These are phyloP conservation scores for Nephrotoma appendiculata DNA, from an alignment of 2,888 invertebrate species.

Conservation along the genomic window DNA sequence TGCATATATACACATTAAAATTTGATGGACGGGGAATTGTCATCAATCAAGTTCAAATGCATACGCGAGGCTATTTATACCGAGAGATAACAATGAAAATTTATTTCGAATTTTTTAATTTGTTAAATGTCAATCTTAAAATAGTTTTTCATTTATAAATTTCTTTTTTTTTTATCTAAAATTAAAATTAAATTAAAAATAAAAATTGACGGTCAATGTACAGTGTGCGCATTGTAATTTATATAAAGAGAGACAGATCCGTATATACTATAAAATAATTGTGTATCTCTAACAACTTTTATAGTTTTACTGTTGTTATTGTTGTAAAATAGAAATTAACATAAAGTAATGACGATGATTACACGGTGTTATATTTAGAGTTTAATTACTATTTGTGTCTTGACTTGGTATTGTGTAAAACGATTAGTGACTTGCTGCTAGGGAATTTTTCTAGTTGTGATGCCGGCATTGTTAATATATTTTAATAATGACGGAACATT, in stretches of 20 bases:
- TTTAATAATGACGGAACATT: background rate
- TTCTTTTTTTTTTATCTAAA: background rate
- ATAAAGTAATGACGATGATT: background rate
- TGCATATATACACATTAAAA: background rate
- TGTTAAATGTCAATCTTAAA: background rate
- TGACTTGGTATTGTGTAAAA: background rate
- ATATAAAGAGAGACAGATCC: background rate
- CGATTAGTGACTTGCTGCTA: background rate
- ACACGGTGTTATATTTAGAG: background rate
- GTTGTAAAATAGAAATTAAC: background rate
- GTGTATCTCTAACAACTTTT: background rate
- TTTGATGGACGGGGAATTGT: background rate
- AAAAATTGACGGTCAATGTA: background rate
- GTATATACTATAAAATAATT: background rate
- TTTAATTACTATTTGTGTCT: background rate
- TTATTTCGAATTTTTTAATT: background rate
- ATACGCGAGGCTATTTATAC: background rate
- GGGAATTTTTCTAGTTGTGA: background rate
- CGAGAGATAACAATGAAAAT: background rate
- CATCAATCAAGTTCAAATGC: background rate
- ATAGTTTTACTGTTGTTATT: background rate
- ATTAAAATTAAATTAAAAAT: background rate
- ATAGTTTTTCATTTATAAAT: background rate
- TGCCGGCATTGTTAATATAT: background rate
- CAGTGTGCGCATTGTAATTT: background rate